Evolutionary conservation across 2,797 vertebrate genomes (phyloP), one percentile per base, ranked within the genome.

Genomic region (Lutjanus campechanus): DNA sequence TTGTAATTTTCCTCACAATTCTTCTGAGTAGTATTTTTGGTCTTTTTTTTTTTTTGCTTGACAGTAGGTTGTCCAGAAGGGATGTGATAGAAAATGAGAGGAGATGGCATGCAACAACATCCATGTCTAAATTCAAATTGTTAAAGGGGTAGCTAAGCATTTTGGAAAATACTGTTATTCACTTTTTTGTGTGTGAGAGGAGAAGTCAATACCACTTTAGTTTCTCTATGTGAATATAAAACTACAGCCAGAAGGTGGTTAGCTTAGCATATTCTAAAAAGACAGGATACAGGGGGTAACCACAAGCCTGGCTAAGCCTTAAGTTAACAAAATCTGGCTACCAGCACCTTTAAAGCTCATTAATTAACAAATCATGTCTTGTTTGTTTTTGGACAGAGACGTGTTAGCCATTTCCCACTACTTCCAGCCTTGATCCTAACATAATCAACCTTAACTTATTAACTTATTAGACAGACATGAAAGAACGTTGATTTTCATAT

Each of bases 31-130:
- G 29, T 36, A 5, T 29, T 50, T 65, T n/a, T 1, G 8, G 29
- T 11, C 6, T 49, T 41, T n/a, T 8, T 8, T 5, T 16, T 44
- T 47, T 51, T 55, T 71, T 56, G 20, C 59, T 36, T 61, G 46
- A 17, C 56, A 29, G 20, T 50, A 5, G 10, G 11, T 9, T 25
- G 25, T 25, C 25, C 25, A 8, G 36, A 16, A 29, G 12, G 55
- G 13, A 56, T 50, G 61, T 43, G n/a, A 59, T 13, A 46, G 54
- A 29, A 40, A 55, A 68, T 40, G 11, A 83, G 8, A 13, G 19
- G 55, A 58, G 17, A 20, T 69, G 43, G 53, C 22, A n/a, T 51
- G 11, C 25, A 36, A 36, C 55, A n/a, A 15, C 44, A 17, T 53
- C 22, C 11, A n/a, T 20, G 8, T 12, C 19, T 60, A 7, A 50